Conservation (phyloP, 2,113 vertebrate genomes). For the Rutilus rutilus region DNA sequence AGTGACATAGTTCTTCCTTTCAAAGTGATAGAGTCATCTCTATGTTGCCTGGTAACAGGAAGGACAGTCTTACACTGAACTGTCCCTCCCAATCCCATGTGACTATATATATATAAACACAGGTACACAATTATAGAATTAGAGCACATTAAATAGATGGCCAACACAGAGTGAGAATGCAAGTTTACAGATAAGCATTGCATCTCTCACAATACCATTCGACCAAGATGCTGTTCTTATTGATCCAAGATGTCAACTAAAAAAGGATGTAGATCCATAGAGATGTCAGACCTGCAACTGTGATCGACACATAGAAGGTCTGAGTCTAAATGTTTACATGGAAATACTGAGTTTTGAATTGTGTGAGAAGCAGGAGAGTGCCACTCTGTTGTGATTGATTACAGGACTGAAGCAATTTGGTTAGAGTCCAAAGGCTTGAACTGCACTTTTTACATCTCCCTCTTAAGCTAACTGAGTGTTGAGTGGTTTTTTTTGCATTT, state of each 20-base stretch:
- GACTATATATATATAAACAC: background rate
- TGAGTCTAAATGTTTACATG: background rate
- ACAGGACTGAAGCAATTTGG: constrained; percentile 54
- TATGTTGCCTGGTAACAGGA: constrained; percentile 68
- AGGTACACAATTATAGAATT: constrained; percentile 15
- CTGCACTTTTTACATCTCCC: constrained; percentile 63
- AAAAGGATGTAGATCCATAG: background rate
- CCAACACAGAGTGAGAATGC: background rate
- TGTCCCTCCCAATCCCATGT: constrained; percentile 7
- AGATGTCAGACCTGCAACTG: background rate
- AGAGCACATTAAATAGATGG: constrained; percentile 10
- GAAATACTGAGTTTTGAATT: constrained; percentile 13
- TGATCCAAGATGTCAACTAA: background rate
- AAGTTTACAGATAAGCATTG: background rate
- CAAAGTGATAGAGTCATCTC: constrained; percentile 60
- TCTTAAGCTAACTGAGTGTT: constrained; percentile 72
- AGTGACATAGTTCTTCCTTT: constrained; percentile 53
- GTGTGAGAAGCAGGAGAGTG: background rate
- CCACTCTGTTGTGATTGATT: constrained; percentile 36
- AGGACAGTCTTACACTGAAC: constrained; percentile 52
- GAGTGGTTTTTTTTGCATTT: constrained; percentile 55
- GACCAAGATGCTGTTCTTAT: background rate
- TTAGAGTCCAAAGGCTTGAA: constrained; percentile 55
- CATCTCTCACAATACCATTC: background rate
- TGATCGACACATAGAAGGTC: background rate